Conservation (phyloP, 2,797 vertebrate genomes). For the Hirundo rustica region DNA sequence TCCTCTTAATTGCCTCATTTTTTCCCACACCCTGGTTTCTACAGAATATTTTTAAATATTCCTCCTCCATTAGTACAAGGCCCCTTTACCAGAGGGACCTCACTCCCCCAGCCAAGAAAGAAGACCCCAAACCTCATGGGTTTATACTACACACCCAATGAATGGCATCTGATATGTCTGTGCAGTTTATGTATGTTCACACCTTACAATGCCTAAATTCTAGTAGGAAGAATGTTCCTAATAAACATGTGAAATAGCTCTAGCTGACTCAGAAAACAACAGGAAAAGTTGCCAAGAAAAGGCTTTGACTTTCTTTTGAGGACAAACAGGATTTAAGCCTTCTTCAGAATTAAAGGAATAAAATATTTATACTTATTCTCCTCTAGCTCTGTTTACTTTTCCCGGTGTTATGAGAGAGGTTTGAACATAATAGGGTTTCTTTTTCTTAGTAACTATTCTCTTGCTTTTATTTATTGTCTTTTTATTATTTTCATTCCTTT, state of each 20-base stretch:
- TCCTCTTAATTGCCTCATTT: constrained; percentile 44
- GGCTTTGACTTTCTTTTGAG: neutral
- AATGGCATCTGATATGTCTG: neutral
- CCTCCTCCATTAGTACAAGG: neutral
- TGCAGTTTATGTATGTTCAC: constrained; percentile 40
- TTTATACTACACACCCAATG: neutral
- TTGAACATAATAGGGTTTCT: neutral
- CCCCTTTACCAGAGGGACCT: neutral
- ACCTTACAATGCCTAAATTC: constrained; percentile 53
- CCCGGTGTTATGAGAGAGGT: neutral
- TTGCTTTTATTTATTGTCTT: neutral
- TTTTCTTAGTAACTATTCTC: neutral
- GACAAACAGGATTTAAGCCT: neutral
- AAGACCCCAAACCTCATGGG: neutral
- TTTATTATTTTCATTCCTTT: neutral
- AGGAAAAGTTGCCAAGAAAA: constrained; percentile 45
- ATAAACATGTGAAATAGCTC: constrained; percentile 57
- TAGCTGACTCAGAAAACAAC: constrained; percentile 62
- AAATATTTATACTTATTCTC: neutral
- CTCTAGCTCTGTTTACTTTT: neutral
- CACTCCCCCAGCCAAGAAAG: neutral
- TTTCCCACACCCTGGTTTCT: constrained; percentile 23
- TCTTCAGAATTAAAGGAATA: neutral
- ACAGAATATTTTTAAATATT: neutral
- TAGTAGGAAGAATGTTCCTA: constrained; percentile 67